Evolutionary conservation across 2,888 invertebrate genomes (phyloP).

Genomic region (Marasmarcha lunaedactyla): DNA sequence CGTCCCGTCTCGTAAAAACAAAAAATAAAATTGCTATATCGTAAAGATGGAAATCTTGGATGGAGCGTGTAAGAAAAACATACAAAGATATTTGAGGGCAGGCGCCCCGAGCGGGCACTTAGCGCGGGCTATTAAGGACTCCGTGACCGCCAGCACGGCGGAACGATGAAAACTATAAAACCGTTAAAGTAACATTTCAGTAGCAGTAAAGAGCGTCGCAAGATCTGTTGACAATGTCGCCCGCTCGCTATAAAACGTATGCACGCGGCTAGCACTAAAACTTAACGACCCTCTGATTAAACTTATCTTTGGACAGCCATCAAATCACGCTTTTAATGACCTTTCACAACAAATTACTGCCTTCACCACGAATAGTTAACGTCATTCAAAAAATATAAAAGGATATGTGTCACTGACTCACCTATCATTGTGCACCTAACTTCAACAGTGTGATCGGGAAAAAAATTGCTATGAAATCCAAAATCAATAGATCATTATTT

Average conservation of each 20-base stretch:
- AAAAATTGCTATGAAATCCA: too few relatives aligned
- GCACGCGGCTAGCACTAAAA: conserved; percentile 62
- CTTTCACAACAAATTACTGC: conserved; percentile 13
- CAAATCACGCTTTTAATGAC: conserved; percentile 55
- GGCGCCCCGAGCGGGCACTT: conserved; percentile 64
- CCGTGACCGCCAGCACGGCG: conserved; percentile 62
- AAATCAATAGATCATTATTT: too few relatives aligned
- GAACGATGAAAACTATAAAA: conserved; percentile 69
- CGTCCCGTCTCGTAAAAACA: conserved; percentile 27
- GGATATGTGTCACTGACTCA: too few relatives aligned
- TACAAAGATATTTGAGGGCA: conserved; percentile 50
- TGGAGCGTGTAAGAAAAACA: conserved; percentile 49
- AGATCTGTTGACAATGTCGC: conserved; percentile 71
- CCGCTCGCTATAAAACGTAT: conserved; percentile 65
- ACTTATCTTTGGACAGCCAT: conserved; percentile 51
- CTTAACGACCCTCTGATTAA: conserved; percentile 67
- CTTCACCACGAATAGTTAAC: background rate
- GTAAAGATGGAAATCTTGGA: conserved; percentile 59
- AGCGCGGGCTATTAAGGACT: conserved; percentile 62
- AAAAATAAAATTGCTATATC: conserved; percentile 44
- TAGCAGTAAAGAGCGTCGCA: conserved; percentile 67
- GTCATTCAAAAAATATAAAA: too few relatives aligned
- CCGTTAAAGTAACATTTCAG: conserved; percentile 69
- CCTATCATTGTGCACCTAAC: too few relatives aligned
- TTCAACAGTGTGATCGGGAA: too few relatives aligned